Evolutionary conservation across 92 coral and sea anemone species (phyloP).

Genomic region (Porites rus): DNA sequence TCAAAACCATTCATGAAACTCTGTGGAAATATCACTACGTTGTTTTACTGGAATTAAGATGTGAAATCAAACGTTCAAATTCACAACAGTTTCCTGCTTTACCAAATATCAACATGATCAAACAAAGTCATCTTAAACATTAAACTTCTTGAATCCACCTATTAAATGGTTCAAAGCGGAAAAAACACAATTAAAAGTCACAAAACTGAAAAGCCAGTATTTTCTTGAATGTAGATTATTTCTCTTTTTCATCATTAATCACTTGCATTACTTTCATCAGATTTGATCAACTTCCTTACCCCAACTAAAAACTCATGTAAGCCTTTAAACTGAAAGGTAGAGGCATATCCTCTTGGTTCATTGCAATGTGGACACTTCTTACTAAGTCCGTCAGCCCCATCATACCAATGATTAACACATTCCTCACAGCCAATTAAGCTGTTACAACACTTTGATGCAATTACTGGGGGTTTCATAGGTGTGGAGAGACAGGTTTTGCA

Average conservation of each 20-base stretch:
- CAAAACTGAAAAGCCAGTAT: no score
- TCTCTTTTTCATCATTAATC: neutral
- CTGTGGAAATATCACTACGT: no score
- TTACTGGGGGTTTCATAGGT: conserved; percentile 62
- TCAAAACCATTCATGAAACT: no score
- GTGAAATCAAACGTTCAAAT: no score
- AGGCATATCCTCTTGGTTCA: conserved; percentile 78
- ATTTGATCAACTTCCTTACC: conserved; percentile 23
- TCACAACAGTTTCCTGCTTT: no score
- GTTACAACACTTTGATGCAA: conserved; percentile 73
- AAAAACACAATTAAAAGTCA: no score
- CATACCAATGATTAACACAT: conserved; percentile 74
- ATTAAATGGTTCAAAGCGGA: no score
- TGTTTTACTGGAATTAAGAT: no score
- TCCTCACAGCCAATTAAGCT: conserved; percentile 72
- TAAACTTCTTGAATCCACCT: no score
- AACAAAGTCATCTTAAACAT: neutral
- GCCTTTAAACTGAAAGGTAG: conserved; percentile 63
- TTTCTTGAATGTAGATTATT: no score
- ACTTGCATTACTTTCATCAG: conserved; percentile 8
- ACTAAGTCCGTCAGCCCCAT: conserved; percentile 63
- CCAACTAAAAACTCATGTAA: conserved; percentile 68
- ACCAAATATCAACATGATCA: neutral
- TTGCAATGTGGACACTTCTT: conserved; percentile 75
- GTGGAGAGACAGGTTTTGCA: conserved; percentile 55